Conservation (phyloP, 2,888 invertebrate genomes). For the Coecobrya sp. region DNA sequence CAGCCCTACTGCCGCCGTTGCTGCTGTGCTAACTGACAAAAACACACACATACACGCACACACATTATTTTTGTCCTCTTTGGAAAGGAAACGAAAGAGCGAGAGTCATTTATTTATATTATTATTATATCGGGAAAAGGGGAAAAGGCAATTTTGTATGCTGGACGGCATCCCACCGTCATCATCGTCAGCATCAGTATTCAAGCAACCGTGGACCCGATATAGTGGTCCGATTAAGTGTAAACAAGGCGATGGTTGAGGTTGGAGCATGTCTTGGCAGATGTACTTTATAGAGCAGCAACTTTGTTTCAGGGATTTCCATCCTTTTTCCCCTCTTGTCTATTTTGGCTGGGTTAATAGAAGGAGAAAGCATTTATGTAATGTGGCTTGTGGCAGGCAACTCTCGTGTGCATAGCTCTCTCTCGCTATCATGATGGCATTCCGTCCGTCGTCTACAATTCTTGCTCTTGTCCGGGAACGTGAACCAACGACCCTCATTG, state of each 20-base stretch:
- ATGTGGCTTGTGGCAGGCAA: not conserved
- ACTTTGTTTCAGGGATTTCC: not conserved
- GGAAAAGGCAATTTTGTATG: constrained; percentile 38
- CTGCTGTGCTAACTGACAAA: constrained; percentile 17
- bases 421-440: not conserved
- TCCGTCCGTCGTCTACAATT: constrained; percentile 14
- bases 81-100: not conserved
- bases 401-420: not conserved
- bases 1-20: not conserved
- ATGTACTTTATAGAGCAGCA: not conserved
- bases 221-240: constrained; percentile 6
- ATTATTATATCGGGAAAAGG: constrained; percentile 29
- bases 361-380: constrained; percentile 25
- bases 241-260: constrained; percentile 16
- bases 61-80: constrained; percentile 6
- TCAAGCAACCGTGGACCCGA: not conserved
- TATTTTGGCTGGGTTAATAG: not conserved
- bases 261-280: constrained; percentile 10
- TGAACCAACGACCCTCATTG: constrained; percentile 24
- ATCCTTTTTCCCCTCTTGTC: not conserved
- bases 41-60: not conserved
- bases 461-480: not conserved
- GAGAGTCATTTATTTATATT: constrained; percentile 43
- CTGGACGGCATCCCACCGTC: constrained; percentile 4
- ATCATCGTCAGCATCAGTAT: constrained; percentile 26